Base-by-base conservation (phyloP, 1,140 invertebrate species). In the Apis dorsata region DNA sequence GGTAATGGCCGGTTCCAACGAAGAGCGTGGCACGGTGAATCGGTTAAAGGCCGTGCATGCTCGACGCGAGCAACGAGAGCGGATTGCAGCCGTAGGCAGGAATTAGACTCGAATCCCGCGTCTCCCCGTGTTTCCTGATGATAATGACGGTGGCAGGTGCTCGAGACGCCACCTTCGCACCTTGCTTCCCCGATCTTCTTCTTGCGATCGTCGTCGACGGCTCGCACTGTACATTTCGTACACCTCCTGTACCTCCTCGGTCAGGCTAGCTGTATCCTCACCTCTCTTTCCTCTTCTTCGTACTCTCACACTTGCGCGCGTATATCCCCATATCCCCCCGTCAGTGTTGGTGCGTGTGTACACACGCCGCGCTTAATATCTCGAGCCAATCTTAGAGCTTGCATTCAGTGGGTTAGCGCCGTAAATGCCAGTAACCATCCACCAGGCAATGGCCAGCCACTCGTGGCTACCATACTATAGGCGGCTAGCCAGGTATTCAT, bases 371-470 rank as follows among this genome's bases (percentile, higher is more conserved):
- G 89, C 91, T 91, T 92, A 92, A 92, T 92, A 92, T 92, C 90
- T 89, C 90, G 90, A 92, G 91, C 91, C 92, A 92, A 92, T 92
- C 90, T 92, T 90, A 87, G 89, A 88, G 85, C 86, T 90, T 89
- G 89, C 91, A 91, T 91, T 92, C 91, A 92, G 91, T 92, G 89
- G 90, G 91, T 91, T 91, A 90, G 89, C 91, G 85, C 90, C 84
- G 85, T 92, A 91, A 91, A 90, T 90, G 89, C 90, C 88, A 88
- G 91, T 91, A 91, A 90, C 88, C 86, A 91, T 90, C 88, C 86
- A 87, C 85, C 84, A 34, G 87, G 86, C 92, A 85, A 90, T 90
- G 88, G 91, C 89, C 89, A 91, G 90, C 90, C 89, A 91, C 90
- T 88, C 79, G 89, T 90, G 91, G 91, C 86, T 91, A 88, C 91